A percentile compares a stretch with the other conserved stretches of the same genome.
phyloP scores from a whole-genome alignment of 2,113 vertebrate genomes.

The Lathamus discolor region DNA sequence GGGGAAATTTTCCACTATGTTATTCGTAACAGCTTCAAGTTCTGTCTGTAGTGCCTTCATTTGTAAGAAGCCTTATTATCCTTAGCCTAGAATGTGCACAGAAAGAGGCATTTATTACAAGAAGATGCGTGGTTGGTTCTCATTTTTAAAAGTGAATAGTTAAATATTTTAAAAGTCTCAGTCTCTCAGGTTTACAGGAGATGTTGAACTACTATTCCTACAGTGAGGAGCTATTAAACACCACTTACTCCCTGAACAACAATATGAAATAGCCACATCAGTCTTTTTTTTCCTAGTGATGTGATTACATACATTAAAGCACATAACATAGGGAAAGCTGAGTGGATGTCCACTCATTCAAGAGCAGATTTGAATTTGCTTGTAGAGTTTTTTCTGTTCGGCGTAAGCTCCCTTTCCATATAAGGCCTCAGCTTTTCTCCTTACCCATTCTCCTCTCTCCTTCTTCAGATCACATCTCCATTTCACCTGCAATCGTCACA shows the following conservation, averaged over 20 bases:
- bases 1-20: conserved; percentile 24
- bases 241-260: background rate
- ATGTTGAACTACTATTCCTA: background rate
- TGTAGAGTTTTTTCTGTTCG: background rate
- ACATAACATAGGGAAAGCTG: background rate
- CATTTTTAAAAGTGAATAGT: background rate
- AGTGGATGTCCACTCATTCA: background rate
- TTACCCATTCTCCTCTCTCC: background rate
- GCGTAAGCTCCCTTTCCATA: background rate
- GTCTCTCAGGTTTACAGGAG: background rate
- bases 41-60: background rate
- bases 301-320: background rate
- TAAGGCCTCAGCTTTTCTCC: background rate
- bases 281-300: background rate
- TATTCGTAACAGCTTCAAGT: conserved; percentile 17
- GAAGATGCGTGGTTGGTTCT: background rate
- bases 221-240: background rate
- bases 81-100: background rate
- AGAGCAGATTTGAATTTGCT: background rate
- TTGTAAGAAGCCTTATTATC: background rate
- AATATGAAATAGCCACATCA: background rate
- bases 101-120: background rate
- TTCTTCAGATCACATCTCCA: background rate
- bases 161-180: background rate
- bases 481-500: background rate